Conservation (phyloP, 1,140 invertebrate species). For the Drosophila navojoa region DNA sequence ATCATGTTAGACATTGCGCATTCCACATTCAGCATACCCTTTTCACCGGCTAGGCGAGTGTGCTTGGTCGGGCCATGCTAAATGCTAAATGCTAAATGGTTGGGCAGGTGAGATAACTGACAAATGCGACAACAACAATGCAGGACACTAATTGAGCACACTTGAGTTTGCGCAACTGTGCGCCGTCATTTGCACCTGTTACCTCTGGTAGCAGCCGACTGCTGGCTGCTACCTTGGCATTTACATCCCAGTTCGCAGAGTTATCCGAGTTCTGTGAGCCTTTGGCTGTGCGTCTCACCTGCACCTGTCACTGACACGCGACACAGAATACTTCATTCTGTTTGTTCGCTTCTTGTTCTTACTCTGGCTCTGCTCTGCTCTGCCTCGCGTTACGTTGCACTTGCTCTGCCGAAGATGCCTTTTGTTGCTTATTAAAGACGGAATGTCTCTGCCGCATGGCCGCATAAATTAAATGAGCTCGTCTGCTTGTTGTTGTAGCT, state of each 20-base stretch:
- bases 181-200: no score
- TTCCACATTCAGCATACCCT: not conserved
- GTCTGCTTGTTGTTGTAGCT: slow-evolving; percentile 4
- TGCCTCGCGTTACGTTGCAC: not conserved
- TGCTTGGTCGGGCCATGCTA: not conserved
- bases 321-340: no score
- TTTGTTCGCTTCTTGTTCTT: no score
- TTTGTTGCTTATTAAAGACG: slow-evolving; percentile 43
- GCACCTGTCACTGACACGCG: no score
- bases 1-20: not conserved
- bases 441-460: slow-evolving; percentile 29
- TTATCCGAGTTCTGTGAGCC: no score
- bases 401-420: slow-evolving; percentile 16
- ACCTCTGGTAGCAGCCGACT: no score
- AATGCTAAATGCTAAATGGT: slow-evolving; percentile 1
- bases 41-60: no score
- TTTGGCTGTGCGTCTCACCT: no score
- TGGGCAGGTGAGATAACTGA: not conserved
- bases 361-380: not conserved
- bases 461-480: slow-evolving; percentile 47
- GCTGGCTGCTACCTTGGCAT: no score
- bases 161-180: slow-evolving; percentile 6
- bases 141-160: slow-evolving; percentile 37
- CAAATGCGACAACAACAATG: slow-evolving; percentile 24
- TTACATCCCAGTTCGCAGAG: no score